Evolutionary conservation across 2,797 vertebrate genomes (phyloP).

Genomic region (Enteromius afrohamiltoni): DNA sequence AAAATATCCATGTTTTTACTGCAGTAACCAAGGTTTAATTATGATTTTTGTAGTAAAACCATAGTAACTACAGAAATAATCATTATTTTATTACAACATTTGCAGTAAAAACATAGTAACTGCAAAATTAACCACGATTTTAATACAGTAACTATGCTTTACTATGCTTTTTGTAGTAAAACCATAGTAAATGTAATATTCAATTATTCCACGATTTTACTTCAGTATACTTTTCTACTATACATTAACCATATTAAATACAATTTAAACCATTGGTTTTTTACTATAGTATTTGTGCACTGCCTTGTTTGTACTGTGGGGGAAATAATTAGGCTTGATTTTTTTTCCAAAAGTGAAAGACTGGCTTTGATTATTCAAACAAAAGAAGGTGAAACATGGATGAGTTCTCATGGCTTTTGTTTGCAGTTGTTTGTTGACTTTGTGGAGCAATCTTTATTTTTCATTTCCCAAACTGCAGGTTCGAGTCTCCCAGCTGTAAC

Average conservation of each 20-base stretch:
- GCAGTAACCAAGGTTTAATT: not conserved
- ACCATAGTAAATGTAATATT: not conserved
- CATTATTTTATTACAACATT: too few relatives aligned
- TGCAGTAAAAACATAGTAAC: not conserved
- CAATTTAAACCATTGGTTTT: not conserved
- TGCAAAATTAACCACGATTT: not conserved
- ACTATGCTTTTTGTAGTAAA: not conserved
- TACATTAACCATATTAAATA: not conserved
- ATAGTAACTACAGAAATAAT: not conserved
- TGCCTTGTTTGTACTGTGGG: not conserved
- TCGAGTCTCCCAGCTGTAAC: conserved; percentile 34
- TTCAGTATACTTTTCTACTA: too few relatives aligned
- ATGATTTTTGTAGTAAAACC: not conserved
- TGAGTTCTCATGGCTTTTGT: conserved; percentile 3
- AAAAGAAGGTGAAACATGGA: not conserved
- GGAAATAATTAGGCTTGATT: not conserved
- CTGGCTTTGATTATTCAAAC: not conserved
- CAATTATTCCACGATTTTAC: not conserved
- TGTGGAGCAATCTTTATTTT: conserved; percentile 58
- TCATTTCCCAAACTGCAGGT: conserved; percentile 31
- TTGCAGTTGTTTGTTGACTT: conserved; percentile 49
- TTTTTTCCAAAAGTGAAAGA: not conserved
- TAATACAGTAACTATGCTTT: not conserved
- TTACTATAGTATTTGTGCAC: not conserved
- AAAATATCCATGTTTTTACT: not conserved